Base-by-base conservation (phyloP, 2,113 vertebrate species). In the Otocyon megalotis region DNA sequence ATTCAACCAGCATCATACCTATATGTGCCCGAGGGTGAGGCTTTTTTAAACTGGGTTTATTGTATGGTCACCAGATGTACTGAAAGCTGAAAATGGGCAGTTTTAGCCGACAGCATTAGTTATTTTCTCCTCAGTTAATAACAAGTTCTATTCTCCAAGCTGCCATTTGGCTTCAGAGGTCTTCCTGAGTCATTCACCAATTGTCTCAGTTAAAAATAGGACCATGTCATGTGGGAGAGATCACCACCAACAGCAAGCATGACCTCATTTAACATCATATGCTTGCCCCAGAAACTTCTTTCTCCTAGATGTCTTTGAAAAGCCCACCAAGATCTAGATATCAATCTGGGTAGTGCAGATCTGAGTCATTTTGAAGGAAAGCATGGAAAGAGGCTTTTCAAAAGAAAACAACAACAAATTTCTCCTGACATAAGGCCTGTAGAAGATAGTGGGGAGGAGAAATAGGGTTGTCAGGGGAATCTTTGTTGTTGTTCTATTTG, bases 191-290 rank as follows among this genome's bases (percentile, higher is more conserved):
- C 97, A 98, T 94, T 97, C 84, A 97, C 96, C 97, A 97, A 98
- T 98, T 98, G 97, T 98, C 97, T 96, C 92, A 0, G 89, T 96
- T 98, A 97, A 97, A 98, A 97, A 98, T 98, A 98, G 97, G 28
- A 37, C 88, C 48, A 0, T 65, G 84, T 97, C 95, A 97, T 97
- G 95, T 22, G 90, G 93, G 90, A n/a, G 20, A 48, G 82, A 89
- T 93, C 56, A 93, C 80, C 85, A 54, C 28, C 54, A 82, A 35
- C 71, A 93, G 94, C 80, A 85, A 95, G 90, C 90, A 10, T 94
- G 97, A 97, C 98, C 98, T 98, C 84, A 96, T 9, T 96, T 97
- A 96, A 97, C 90, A 76, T 58, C 11, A 48, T 35, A 67, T 12
- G 2, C 87, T 96, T 80, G 43, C n/a, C 56, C 37, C 76, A 11